A percentile compares a stretch with the other conserved stretches of the same genome.
Evolutionary conservation across 2,113 vertebrate species (phyloP).

Genomic region (Marmota monax): DNA sequence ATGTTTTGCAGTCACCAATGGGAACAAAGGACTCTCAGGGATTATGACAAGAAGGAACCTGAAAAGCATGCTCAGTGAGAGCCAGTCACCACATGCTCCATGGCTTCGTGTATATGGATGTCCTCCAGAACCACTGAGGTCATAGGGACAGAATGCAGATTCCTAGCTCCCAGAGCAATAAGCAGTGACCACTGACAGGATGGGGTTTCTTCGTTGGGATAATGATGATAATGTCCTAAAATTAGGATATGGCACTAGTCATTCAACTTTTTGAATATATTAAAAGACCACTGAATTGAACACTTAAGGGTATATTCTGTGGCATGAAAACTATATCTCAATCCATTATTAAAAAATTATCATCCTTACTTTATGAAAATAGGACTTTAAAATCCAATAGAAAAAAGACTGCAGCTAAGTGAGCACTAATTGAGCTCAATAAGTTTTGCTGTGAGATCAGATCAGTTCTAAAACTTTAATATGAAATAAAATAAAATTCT

Average conservation of each 20-base stretch:
- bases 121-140: too few species aligned
- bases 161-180: not conserved
- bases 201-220: not conserved
- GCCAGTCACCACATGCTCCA: not conserved
- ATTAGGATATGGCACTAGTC: not conserved
- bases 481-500: not conserved
- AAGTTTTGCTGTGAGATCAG: not conserved
- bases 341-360: not conserved
- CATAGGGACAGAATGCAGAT: not conserved
- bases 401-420: not conserved
- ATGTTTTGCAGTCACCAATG: too few species aligned
- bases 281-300: not conserved
- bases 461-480: not conserved
- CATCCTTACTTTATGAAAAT: not conserved
- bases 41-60: not conserved
- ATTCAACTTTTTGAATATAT: not conserved
- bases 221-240: not conserved
- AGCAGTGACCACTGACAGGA: not conserved
- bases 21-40: not conserved
- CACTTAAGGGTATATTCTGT: not conserved
- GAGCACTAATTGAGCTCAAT: not conserved
- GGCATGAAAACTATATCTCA: constrained; percentile 11
- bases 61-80: not conserved
- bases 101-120: not conserved
- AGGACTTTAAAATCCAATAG: not conserved